These are phyloP conservation scores for Tragulus kanchil DNA, from an alignment of 2,113 vertebrate genomes.

Conservation along the genomic window DNA sequence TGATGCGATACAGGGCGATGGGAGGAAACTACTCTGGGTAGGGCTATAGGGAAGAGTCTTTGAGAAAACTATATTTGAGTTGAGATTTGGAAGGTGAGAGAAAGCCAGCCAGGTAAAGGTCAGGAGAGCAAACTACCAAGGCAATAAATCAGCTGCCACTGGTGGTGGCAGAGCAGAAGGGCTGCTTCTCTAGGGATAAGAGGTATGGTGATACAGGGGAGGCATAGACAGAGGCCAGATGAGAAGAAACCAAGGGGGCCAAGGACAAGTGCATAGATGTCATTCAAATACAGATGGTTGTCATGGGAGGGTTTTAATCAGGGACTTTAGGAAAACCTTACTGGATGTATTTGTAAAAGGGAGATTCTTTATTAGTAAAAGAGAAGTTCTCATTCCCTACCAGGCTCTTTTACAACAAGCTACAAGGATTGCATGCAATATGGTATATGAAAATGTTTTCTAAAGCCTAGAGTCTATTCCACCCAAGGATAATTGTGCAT, in stretches of 20 bases:
- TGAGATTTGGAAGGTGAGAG: background rate
- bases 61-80: background rate
- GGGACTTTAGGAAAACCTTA: background rate
- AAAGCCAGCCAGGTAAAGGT: too few relatives aligned
- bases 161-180: accelerated
- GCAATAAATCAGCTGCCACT: background rate
- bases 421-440: background rate
- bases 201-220: background rate
- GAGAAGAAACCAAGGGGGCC: background rate
- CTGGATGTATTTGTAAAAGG: too few relatives aligned
- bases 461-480: background rate
- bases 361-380: background rate
- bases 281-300: background rate
- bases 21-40: background rate
- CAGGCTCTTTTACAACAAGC: background rate
- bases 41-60: background rate
- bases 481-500: background rate
- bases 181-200: background rate
- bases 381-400: background rate
- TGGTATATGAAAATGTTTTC: background rate
- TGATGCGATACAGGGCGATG: background rate
- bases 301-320: background rate
- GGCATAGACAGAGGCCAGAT: background rate
- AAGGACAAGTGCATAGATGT: background rate
- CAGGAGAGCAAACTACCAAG: background rate